phyloP scores from a whole-genome alignment of 2,888 invertebrate species.

The Xestia sexstrigata region DNA sequence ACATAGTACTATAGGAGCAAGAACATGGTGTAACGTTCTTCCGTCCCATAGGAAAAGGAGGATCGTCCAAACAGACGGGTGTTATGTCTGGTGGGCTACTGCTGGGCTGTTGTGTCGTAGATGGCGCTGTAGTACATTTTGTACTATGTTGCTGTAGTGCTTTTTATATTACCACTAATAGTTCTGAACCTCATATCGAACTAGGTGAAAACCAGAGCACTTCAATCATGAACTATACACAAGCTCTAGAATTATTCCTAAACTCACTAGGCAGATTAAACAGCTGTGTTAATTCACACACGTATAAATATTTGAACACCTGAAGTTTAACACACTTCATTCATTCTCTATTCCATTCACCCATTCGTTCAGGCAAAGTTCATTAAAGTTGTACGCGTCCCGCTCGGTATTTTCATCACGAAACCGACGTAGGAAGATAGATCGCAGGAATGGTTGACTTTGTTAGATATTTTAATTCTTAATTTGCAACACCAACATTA shows the following conservation, averaged over 20 bases:
- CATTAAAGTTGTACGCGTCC: conserved; percentile 14
- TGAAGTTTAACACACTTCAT: conserved; percentile 17
- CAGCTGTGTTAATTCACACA: conserved; percentile 18
- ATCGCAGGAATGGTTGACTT: conserved; percentile 5
- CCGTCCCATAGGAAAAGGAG: no score
- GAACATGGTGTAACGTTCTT: neutral
- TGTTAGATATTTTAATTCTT: no score
- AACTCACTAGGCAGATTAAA: neutral
- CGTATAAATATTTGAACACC: conserved; percentile 16
- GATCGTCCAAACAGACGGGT: no score
- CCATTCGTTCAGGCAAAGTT: conserved; percentile 6
- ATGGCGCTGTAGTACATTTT: no score
- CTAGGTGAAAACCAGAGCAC: conserved; percentile 5
- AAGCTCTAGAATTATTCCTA: neutral
- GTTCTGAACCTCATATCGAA: neutral
- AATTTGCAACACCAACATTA: no score
- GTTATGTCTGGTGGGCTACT: no score
- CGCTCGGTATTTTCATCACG: conserved; percentile 30
- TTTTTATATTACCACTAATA: no score
- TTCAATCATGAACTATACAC: conserved; percentile 22
- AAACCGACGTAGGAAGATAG: neutral
- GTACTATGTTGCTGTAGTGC: no score
- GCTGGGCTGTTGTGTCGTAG: no score
- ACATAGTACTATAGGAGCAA: no score
- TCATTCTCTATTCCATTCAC: neutral